These are phyloP conservation scores for Orthonevra nobilis DNA, from an alignment of 2,888 invertebrate genomes.

Conservation along the genomic window DNA sequence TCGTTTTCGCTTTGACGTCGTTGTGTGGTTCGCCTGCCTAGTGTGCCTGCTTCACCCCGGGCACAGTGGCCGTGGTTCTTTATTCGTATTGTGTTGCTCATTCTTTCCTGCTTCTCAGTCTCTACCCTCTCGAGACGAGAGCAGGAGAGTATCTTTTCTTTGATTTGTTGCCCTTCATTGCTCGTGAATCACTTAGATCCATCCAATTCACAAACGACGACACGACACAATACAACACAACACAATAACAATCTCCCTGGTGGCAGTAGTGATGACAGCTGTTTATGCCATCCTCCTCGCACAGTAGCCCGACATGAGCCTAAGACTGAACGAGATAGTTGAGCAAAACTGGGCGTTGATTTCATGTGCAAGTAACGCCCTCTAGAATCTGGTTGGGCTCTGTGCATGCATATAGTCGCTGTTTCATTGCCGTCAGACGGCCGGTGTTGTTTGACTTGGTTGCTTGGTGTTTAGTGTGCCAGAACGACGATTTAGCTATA, in stretches of 20 bases:
- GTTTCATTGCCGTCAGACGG: constrained; percentile 50
- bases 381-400: constrained; percentile 65
- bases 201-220: constrained; percentile 63
- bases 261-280: constrained; percentile 7
- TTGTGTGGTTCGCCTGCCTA: constrained; percentile 44
- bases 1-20: constrained; percentile 48
- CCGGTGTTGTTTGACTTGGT: constrained; percentile 53
- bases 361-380: constrained; percentile 39
- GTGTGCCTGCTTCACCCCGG: constrained; percentile 39
- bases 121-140: too few relatives aligned
- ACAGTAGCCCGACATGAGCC: neutral
- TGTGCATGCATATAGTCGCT: constrained; percentile 49
- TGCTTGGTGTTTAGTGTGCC: constrained; percentile 44
- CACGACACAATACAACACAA: too few relatives aligned
- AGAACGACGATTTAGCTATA: constrained; percentile 25
- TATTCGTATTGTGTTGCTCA: constrained; percentile 15
- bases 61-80: constrained; percentile 45
- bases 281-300: constrained; percentile 2
- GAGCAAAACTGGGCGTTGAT: constrained; percentile 50
- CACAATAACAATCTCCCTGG: constrained; percentile 16
- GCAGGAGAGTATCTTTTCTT: constrained; percentile 57
- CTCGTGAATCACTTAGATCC: constrained; percentile 54
- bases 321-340: constrained; percentile 29
- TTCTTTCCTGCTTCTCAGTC: constrained; percentile 1
- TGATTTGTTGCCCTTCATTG: constrained; percentile 64